Evolutionary conservation across 2,113 vertebrate species (phyloP).

Genomic region (Poeciliopsis turrubarensis): DNA sequence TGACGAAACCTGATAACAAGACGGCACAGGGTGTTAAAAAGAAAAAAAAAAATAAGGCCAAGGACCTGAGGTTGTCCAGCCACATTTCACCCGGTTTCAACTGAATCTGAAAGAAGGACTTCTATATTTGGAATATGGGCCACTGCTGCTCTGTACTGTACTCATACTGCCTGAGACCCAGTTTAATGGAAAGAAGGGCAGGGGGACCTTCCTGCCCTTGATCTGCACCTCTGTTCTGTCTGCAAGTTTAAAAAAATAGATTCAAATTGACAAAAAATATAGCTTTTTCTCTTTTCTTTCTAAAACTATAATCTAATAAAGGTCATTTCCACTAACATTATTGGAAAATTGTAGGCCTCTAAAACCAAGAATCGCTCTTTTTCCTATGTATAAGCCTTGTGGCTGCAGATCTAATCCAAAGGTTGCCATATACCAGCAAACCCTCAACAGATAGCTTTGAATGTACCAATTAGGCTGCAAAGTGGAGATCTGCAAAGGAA

Average conservation of each 20-base stretch:
- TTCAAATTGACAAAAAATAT: not conserved
- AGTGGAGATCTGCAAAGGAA: conserved; percentile 3
- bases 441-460: not conserved
- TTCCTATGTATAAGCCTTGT: too few relatives aligned
- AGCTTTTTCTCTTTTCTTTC: not conserved
- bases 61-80: conserved; percentile 63
- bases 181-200: conserved; percentile 67
- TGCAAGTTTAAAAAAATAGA: not conserved
- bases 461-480: not conserved
- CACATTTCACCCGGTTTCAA: conserved; percentile 71
- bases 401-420: too few relatives aligned
- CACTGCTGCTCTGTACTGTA: conserved; percentile 54
- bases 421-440: not conserved
- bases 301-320: too few relatives aligned
- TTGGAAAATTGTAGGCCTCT: not conserved
- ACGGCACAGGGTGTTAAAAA: not conserved
- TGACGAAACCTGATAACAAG: not conserved
- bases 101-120: conserved; percentile 70
- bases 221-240: conserved; percentile 41
- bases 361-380: not conserved
- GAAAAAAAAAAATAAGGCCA: conserved; percentile 29
- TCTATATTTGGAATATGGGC: conserved; percentile 83
- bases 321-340: too few relatives aligned
- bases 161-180: conserved; percentile 76
- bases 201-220: conserved; percentile 56